A percentile compares a stretch with the other conserved stretches of the same genome.
Evolutionary conservation across 1,140 invertebrate genomes (phyloP).

Genomic region (Phymastichus coffea): DNA sequence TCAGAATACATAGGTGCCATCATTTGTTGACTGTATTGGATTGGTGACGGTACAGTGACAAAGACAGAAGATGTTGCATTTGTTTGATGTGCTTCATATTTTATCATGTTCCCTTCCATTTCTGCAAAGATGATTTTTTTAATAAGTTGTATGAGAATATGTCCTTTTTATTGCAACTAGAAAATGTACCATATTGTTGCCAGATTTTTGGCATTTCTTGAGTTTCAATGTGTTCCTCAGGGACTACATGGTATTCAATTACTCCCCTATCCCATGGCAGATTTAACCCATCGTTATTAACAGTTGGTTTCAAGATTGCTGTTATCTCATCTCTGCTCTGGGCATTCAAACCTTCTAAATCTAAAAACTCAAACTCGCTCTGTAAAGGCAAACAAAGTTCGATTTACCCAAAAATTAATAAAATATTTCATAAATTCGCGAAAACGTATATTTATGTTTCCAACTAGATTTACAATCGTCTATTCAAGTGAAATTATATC

Average conservation of each 20-base stretch:
- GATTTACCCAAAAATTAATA: no score
- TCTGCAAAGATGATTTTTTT: conserved; percentile 9
- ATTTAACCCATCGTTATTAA: conserved; percentile 40
- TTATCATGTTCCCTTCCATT: conserved; percentile 24
- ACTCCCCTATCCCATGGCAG: conserved; percentile 49
- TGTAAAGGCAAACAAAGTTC: conserved; percentile 25
- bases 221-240: conserved; percentile 28
- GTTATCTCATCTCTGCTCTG: conserved; percentile 43
- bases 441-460: not conserved
- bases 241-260: conserved; percentile 33
- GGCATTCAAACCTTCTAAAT: conserved; percentile 49
- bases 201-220: conserved; percentile 40
- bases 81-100: conserved; percentile 18
- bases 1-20: conserved; percentile 37
- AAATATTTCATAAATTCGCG: not conserved
- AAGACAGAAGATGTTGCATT: conserved; percentile 22
- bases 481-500: no score
- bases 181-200: conserved; percentile 42
- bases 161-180: no score
- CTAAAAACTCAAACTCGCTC: conserved; percentile 51
- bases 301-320: conserved; percentile 41
- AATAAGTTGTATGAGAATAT: no score
- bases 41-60: conserved; percentile 32
- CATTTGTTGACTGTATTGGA: conserved; percentile 33
- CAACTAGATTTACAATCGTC: no score